Conservation (phyloP, 2,888 invertebrate genomes). For the Dynastes maya region DNA sequence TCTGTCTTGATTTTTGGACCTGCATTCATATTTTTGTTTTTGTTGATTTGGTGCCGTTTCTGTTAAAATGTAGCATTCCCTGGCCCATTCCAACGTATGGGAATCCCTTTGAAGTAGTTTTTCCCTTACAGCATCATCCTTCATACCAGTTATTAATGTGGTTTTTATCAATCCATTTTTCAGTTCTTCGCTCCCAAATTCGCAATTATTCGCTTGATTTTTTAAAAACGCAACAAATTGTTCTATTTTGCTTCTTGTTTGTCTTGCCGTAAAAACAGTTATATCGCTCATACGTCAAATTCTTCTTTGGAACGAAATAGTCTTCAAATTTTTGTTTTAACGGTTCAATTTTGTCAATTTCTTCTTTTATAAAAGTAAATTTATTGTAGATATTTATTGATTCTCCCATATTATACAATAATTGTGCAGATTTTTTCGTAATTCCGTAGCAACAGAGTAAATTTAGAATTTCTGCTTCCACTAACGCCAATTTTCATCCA, state of each 20-base stretch:
- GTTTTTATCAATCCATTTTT: not conserved
- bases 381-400: not conserved
- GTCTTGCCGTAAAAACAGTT: not conserved
- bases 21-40: no score
- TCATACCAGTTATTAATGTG: not conserved
- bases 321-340: not conserved
- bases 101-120: not conserved
- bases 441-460: not conserved
- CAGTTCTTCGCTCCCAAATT: slow-evolving; percentile 1
- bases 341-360: not conserved
- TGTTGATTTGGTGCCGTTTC: not conserved
- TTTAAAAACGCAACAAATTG: not conserved
- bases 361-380: not conserved
- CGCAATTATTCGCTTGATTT: not conserved
- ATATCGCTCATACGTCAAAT: not conserved
- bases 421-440: not conserved
- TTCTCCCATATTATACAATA: not conserved
- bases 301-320: not conserved
- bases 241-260: not conserved
- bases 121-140: not conserved
- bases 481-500: no score
- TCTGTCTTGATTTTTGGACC: not conserved
- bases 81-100: not conserved
- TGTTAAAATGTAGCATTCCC: not conserved
- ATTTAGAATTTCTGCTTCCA: no score